Evolutionary conservation across 2,888 invertebrate genomes (phyloP), one percentile per base, ranked within the genome.

Genomic region (Coremacera marginata): DNA sequence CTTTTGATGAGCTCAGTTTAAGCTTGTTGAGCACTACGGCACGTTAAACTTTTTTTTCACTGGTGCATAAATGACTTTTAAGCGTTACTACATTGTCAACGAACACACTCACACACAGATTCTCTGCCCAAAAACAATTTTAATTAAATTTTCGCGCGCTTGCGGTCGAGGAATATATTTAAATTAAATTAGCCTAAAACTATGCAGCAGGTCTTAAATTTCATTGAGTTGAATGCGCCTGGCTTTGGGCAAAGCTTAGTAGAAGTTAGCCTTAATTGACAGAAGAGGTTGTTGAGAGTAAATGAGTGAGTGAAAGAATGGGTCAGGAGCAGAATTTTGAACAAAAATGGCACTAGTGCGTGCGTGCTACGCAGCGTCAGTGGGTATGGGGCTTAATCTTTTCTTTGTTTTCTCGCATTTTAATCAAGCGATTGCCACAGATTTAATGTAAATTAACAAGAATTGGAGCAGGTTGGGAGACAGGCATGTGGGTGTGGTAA

Each of bases 101-200:
- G 8, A 9, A 19, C 55, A 7, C 55, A 55, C 55, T 2, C 55
- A 27, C 27, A 5, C n/a, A 16, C 51, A 19, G 14, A 11, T n/a
- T n/a, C 68, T 1, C 16, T 73, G 4, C 27, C 25, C 22, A 37
- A 3, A 51, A 25, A 22, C 16, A 16, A 67, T 73, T 73, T 77
- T 77, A 77, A 77, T 77, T 77, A 77, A 73, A 73, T 73, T 72
- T 68, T 68, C 60, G 44, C 44, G 44, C 34, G 22, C 67, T 77
- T 60, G 73, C 68, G 71, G 72, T 75, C 37, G 25, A 44, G 60
- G 68, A 57, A 67, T 77, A 76, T 71, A 77, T 73, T 77, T 44
- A 52, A 76, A 76, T 72, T 77, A 55, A 67, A 76, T 76, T 71
- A 76, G 62, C 70, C 70, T 76, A 63, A 65, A 71, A 70, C 44